These are phyloP conservation scores for Nicator chloris DNA, from an alignment of 2,113 vertebrate genomes.

Conservation along the genomic window DNA sequence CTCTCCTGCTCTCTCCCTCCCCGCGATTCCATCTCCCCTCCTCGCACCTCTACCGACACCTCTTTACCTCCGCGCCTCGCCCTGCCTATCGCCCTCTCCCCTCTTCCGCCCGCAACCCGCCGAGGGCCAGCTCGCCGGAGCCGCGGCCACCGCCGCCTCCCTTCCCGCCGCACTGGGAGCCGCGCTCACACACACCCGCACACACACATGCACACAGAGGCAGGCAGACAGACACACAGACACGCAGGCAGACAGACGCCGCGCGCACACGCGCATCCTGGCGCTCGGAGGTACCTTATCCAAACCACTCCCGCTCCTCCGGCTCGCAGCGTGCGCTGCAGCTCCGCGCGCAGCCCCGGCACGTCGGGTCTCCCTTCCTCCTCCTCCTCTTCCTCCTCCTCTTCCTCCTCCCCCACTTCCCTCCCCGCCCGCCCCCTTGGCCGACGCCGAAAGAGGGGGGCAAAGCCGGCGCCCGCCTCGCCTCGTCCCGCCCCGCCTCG, in stretches of 20 bases:
- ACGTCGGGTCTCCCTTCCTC: neutral
- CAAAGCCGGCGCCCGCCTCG: neutral
- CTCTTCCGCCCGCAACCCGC: neutral
- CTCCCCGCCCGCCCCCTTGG: neutral
- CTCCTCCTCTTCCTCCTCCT: neutral
- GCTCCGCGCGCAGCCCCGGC: neutral
- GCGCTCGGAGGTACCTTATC: neutral
- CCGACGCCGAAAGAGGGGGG: neutral
- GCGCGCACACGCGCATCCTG: neutral
- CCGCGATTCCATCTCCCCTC: neutral
- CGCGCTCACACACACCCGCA: neutral
- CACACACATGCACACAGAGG: neutral
- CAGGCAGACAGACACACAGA: neutral
- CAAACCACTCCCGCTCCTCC: neutral
- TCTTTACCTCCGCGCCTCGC: neutral
- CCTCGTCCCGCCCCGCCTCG: neutral
- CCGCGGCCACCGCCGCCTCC: neutral
- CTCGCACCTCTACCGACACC: neutral
- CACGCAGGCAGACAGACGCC: neutral
- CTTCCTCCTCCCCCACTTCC: neutral
- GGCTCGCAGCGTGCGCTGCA: neutral
- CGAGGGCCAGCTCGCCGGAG: neutral
- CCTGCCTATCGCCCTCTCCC: neutral
- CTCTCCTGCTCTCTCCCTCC: neutral
- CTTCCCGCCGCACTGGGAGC: neutral